Evolutionary conservation across 2,113 vertebrate genomes (phyloP), one percentile per base, ranked within the genome.

Genomic region (Onychostoma macrolepis): DNA sequence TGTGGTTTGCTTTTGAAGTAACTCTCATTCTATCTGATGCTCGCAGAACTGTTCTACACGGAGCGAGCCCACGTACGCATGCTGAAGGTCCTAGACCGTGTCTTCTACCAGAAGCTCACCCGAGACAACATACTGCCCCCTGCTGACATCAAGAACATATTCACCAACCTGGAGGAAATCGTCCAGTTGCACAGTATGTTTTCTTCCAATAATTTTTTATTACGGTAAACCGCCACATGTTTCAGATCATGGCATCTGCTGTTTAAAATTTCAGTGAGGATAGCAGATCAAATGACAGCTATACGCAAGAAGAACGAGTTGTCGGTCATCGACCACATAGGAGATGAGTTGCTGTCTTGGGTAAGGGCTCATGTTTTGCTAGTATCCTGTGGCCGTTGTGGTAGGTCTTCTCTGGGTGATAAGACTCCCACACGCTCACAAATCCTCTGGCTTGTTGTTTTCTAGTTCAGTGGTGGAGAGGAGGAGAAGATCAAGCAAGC

Each of bases 121-220:
- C 93, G 95, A 87, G 97, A 99, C 17, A 94, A 94, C 36, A 94
- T 98, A 92, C 91, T 99, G 33, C 96, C 94, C 11, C 92, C 95
- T 19, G 94, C 96, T 3, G 98, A 99, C 84, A 92, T 98, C 78
- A 91, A 93, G 77, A 96, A 96, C 91, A 97, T 99, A 92, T 99
- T 99, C 86, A 96, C 95, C 10, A 99, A 99, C 90, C 93, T 99
- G 84, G 97, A 99, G 87, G 97, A 99, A 72, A 98, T 99, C 91
- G 95, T 98, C 45, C 97, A 97, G 53, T 95, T 99, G 88, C 98
- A 99, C 0, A 94, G 98, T 99, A 96, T 17, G 33, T 28, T 6
- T 30, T 48, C 24, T 76, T 43, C 12, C 15, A 12, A 63, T 26
- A 4, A 19, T 74, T 36, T 30, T 9, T 5, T 53, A 6, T 53